phyloP scores from a whole-genome alignment of 2,888 invertebrate genomes.

The Nomada hirtipes region DNA sequence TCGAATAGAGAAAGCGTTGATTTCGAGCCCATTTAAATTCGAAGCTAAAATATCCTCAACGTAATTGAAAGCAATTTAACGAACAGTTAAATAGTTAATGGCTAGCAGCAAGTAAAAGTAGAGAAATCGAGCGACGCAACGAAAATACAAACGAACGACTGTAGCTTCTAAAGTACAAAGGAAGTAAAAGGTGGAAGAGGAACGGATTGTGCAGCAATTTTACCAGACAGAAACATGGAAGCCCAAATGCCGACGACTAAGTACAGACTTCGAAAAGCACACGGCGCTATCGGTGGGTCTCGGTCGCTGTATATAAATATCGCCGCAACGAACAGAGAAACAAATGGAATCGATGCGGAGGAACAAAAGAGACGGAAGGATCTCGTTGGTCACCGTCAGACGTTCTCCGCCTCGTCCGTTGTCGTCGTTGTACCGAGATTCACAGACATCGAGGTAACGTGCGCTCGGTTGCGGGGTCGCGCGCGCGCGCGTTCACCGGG shows the following conservation, averaged over 20 bases:
- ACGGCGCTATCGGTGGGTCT: conserved; percentile 64
- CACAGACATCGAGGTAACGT: conserved; percentile 35
- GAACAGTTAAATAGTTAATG: too few species aligned
- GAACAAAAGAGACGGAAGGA: conserved; percentile 22
- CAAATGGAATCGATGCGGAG: conserved; percentile 1
- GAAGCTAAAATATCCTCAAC: neutral
- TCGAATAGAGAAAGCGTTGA: neutral
- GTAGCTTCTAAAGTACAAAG: too few species aligned
- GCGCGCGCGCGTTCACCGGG: conserved; percentile 63
- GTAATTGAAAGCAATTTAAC: too few species aligned
- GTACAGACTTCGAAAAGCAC: conserved; percentile 58
- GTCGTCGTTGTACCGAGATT: conserved; percentile 28
- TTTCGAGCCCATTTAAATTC: neutral
- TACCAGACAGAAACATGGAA: conserved; percentile 57
- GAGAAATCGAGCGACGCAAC: neutral
- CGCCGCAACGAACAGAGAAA: conserved; percentile 51
- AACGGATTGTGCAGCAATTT: neutral
- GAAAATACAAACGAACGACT: too few species aligned
- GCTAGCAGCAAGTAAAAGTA: neutral
- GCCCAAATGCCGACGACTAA: conserved; percentile 59
- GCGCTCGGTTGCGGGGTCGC: conserved; percentile 25
- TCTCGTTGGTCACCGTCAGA: conserved; percentile 30
- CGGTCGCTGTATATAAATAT: conserved; percentile 79
- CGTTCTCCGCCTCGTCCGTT: neutral
- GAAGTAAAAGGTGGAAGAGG: neutral